These are phyloP conservation scores for Tiaroga cobitis DNA, from an alignment of 2,797 vertebrate species.

Conservation along the genomic window DNA sequence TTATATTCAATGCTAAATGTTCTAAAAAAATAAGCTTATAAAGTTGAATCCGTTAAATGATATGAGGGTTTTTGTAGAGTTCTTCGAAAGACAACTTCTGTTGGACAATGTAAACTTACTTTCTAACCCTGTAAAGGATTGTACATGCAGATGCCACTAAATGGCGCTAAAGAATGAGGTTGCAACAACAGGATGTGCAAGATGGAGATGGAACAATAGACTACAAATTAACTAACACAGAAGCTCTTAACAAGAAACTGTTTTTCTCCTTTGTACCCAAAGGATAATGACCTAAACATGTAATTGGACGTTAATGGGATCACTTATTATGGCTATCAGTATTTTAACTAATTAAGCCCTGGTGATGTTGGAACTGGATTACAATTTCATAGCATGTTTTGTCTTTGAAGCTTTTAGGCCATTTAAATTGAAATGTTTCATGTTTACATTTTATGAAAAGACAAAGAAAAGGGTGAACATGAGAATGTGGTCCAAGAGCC, in stretches of 20 bases:
- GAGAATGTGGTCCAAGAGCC: conserved; percentile 59
- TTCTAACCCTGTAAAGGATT: not conserved
- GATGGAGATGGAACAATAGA: not conserved
- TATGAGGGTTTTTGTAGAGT: not conserved
- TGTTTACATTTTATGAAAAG: conserved; percentile 2
- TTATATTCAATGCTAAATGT: not conserved
- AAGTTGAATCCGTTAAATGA: not conserved
- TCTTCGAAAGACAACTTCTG: not conserved
- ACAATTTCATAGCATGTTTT: not conserved
- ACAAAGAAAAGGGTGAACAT: conserved; percentile 13
- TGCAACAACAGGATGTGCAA: conserved; percentile 37
- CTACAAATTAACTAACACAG: not conserved
- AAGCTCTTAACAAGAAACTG: not conserved
- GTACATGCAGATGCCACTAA: conserved; percentile 14
- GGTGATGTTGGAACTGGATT: not conserved
- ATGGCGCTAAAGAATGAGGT: conserved; percentile 12
- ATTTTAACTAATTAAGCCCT: not conserved
- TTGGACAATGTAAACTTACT: not conserved
- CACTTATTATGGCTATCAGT: too few species aligned
- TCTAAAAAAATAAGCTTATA: not conserved
- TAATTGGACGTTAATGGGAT: not conserved
- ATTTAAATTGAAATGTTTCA: not conserved
- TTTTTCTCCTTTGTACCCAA: not conserved
- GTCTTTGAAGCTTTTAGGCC: not conserved
- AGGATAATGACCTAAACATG: not conserved